Conservation (phyloP, 2,113 vertebrate genomes). For the Orthonyx spaldingii region DNA sequence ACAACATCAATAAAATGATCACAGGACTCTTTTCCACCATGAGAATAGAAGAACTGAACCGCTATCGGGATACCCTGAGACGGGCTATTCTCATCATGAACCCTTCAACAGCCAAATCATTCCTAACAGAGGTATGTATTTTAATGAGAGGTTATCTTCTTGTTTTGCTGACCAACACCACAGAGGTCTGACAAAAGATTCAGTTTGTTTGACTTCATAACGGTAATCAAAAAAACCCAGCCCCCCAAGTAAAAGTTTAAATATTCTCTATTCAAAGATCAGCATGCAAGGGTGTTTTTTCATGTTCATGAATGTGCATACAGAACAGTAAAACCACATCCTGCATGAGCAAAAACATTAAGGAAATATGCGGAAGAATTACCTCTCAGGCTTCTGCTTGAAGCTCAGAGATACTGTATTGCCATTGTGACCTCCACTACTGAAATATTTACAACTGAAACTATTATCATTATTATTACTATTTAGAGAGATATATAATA, state of each 20-base stretch:
- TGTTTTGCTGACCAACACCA: neutral
- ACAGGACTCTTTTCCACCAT: slow-evolving; percentile 92
- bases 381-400: neutral
- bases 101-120: slow-evolving; percentile 91
- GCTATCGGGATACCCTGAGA: slow-evolving; percentile 92
- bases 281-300: neutral
- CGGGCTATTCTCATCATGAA: slow-evolving; percentile 95
- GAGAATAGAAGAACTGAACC: slow-evolving; percentile 94
- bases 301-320: neutral
- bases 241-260: neutral
- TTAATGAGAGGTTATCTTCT: neutral
- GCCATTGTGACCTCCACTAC: neutral
- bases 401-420: neutral
- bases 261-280: neutral
- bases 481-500: neutral
- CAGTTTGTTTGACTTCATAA: neutral
- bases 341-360: neutral
- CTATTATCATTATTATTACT: neutral
- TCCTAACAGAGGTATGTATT: slow-evolving; percentile 89
- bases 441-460: neutral
- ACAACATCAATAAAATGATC: slow-evolving; percentile 99
- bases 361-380: neutral
- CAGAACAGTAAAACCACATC: neutral
- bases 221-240: neutral
- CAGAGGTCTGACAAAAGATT: neutral